phyloP scores from a whole-genome alignment of 1,140 invertebrate species.

The Goniozus legneri region DNA sequence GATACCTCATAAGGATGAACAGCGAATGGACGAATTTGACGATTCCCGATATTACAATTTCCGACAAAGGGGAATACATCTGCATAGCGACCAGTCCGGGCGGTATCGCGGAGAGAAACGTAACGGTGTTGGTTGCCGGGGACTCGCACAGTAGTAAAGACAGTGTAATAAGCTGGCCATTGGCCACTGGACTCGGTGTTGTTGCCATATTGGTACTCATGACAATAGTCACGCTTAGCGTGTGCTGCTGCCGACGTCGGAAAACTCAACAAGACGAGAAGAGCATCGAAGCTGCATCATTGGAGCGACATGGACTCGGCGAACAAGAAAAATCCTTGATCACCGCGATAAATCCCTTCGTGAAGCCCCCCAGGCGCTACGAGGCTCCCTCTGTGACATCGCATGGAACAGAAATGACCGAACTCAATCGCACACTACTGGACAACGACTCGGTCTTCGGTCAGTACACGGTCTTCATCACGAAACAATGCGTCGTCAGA shows the following conservation, averaged over 20 bases:
- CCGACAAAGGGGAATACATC: constrained; percentile 84
- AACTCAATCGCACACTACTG: constrained; percentile 72
- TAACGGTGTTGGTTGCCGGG: constrained; percentile 63
- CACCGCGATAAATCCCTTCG: constrained; percentile 76
- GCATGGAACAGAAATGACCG: constrained; percentile 71
- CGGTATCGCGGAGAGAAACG: constrained; percentile 72
- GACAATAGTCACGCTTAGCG: constrained; percentile 62
- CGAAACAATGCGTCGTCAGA: constrained; percentile 34
- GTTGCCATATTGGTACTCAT: constrained; percentile 58
- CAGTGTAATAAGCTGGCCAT: constrained; percentile 44
- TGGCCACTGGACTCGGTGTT: constrained; percentile 51
- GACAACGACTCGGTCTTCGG: constrained; percentile 69
- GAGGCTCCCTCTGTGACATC: constrained; percentile 65
- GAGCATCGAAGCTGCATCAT: constrained; percentile 47
- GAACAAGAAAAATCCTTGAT: constrained; percentile 79
- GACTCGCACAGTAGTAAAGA: constrained; percentile 49
- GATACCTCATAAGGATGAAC: constrained; percentile 52
- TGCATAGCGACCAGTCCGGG: constrained; percentile 83
- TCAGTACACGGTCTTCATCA: constrained; percentile 55
- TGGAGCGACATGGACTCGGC: constrained; percentile 54
- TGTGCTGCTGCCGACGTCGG: constrained; percentile 65
- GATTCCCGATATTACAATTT: constrained; percentile 63
- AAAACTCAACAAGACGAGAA: constrained; percentile 56
- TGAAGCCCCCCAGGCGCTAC: constrained; percentile 71
- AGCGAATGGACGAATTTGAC: constrained; percentile 75